Evolutionary conservation across 2,113 vertebrate species (phyloP).

Genomic region (Spermophilus dauricus): DNA sequence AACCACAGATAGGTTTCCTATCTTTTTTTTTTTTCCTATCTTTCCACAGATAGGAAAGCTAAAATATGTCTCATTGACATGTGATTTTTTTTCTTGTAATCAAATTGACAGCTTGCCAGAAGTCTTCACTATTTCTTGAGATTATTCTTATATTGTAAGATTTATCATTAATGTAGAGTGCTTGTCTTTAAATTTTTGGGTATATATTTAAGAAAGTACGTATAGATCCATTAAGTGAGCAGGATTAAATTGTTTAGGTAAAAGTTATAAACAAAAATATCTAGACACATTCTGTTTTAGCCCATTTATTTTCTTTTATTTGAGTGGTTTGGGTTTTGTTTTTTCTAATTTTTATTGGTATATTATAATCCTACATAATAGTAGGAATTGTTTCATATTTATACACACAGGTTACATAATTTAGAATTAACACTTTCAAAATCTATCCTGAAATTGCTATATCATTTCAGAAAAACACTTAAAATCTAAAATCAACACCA

Average conservation of each 20-base stretch:
- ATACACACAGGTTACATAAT: neutral
- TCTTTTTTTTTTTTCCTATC: too few species aligned
- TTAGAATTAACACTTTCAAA: constrained; percentile 9
- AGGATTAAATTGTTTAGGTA: neutral
- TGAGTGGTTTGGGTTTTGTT: neutral
- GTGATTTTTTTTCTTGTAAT: neutral
- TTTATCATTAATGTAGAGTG: neutral
- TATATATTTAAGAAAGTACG: neutral
- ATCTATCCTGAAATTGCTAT: neutral
- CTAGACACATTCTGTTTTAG: neutral
- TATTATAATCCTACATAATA: too few species aligned
- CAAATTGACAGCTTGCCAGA: neutral
- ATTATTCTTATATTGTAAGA: neutral
- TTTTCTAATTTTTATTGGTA: neutral
- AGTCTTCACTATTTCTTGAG: neutral
- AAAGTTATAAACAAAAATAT: constrained; percentile 33
- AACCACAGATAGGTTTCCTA: neutral
- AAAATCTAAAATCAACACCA: neutral
- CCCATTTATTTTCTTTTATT: neutral
- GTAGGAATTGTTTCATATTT: too few species aligned
- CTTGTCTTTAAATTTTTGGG: neutral
- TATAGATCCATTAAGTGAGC: neutral
- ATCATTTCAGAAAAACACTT: constrained; percentile 24
- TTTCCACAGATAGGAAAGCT: neutral
- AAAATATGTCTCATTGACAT: neutral